Base-by-base conservation (phyloP, 2,888 invertebrate genomes). In the Ommatoiulus sabulosus region DNA sequence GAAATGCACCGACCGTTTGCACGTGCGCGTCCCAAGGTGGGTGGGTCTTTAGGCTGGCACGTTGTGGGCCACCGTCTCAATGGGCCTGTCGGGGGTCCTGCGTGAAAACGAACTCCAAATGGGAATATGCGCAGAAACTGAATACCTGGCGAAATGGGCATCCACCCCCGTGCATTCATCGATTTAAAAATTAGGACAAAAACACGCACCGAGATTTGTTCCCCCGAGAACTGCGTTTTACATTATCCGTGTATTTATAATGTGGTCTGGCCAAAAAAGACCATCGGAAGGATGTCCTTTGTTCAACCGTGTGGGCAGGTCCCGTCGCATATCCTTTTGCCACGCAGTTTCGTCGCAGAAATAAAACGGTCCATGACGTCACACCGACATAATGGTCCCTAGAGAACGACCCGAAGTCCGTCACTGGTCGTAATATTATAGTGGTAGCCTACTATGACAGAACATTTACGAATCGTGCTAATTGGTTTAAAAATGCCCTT, bases 271-370 rank as follows among this genome's bases (percentile, higher is more conserved):
- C 72, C 24, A 3, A 72, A 72, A 72, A 72, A 72, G 72, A 72
- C n/a, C 72, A 72, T 72, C 72, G 72, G n/a, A 24, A 72, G 72
- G 72, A 72, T 72, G 72, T 72, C 72, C 24, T 72, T 72, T 72
- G 72, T 72, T n/a, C n/a, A n/a, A n/a, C 12, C 63, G n/a, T 4
- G 1, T 63, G 63, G 63, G n/a, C 63, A 20, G 72, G 24, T 10
- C 20, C 20, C n/a, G 7, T 7, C 24, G 72, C 24, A 1, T 72
- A 72, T 72, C 72, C 72, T 5, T n/a, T n/a, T 72, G 8, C 72
- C 63, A n/a, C n/a, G n/a, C n/a, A 63, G 63, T 63, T 17, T 63
- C 63, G 63, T 6, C n/a, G 8, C 72, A 24, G 20, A 72, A 72
- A 72, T 72, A 20, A 72, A 72, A 24, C n/a, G 20, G 24, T 24